Evolutionary conservation across 2,113 vertebrate species (phyloP).

Genomic region (Neofelis nebulosa): DNA sequence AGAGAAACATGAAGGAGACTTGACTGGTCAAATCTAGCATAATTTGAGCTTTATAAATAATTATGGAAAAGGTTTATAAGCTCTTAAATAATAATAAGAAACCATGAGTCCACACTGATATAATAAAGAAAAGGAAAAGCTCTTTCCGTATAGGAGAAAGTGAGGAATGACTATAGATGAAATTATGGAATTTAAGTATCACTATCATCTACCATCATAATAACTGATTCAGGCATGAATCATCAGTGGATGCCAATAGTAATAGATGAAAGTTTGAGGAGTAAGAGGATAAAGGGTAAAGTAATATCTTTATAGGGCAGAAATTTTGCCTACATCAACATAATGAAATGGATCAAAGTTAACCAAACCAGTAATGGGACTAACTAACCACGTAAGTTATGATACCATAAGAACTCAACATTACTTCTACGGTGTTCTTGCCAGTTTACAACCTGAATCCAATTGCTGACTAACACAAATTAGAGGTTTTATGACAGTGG

Average conservation of each 20-base stretch:
- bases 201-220: background rate
- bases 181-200: background rate
- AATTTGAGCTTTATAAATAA: background rate
- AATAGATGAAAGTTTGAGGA: background rate
- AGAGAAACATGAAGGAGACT: background rate
- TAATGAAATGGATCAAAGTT: slow-evolving; percentile 26
- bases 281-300: background rate
- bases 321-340: background rate
- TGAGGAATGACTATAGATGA: background rate
- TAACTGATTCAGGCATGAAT: background rate
- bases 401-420: background rate
- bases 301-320: background rate
- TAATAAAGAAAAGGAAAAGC: slow-evolving; percentile 9
- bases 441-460: background rate
- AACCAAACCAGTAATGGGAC: background rate
- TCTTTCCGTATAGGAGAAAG: background rate
- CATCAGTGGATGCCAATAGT: background rate
- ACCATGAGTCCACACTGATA: background rate
- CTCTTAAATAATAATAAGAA: slow-evolving; percentile 9
- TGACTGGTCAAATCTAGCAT: background rate
- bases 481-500: background rate
- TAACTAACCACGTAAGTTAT: background rate
- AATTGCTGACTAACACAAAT: background rate
- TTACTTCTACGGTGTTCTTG: background rate
- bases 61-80: slow-evolving; percentile 11